Percentiles rank a stretch among this genome's conserved stretches.
Evolutionary conservation across 2,113 vertebrate species (phyloP).

Genomic region (Corvus hawaiiensis): DNA sequence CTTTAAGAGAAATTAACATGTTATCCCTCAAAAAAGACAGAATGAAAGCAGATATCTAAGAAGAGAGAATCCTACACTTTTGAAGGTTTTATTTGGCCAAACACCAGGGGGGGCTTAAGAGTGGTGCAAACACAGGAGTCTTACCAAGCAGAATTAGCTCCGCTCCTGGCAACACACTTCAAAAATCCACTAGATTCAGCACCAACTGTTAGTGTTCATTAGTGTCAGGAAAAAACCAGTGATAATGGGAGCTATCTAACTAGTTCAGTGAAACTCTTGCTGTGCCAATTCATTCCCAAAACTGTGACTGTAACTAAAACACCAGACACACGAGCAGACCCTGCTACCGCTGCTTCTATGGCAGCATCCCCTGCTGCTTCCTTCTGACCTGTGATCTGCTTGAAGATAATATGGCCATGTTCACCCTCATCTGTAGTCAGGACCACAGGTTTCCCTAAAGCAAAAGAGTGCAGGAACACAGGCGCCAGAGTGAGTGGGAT

Average conservation of each 20-base stretch:
- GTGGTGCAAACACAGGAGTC: not conserved
- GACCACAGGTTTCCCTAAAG: not conserved
- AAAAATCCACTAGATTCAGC: not conserved
- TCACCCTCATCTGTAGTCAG: not conserved
- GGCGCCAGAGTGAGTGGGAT: not conserved
- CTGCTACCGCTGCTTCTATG: not conserved
- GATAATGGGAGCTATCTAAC: not conserved
- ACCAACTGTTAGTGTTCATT: not conserved
- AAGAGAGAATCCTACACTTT: not conserved
- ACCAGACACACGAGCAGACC: rapidly evolving
- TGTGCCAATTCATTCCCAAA: not conserved
- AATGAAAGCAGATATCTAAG: not conserved
- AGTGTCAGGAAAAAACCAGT: not conserved
- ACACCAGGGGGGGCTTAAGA: not conserved
- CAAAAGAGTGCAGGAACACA: not conserved
- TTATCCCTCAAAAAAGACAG: not conserved
- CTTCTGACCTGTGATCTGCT: not conserved
- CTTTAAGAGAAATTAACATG: not conserved
- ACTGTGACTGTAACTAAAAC: not conserved
- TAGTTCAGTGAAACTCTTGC: not conserved
- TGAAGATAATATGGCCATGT: not conserved
- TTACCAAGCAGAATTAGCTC: not conserved
- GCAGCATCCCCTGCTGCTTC: not conserved
- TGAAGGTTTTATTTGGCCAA: not conserved
- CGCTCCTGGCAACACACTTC: not conserved